These are phyloP conservation scores for Tetranychus truncatus DNA, from an alignment of 2,888 invertebrate genomes.

Conservation along the genomic window DNA sequence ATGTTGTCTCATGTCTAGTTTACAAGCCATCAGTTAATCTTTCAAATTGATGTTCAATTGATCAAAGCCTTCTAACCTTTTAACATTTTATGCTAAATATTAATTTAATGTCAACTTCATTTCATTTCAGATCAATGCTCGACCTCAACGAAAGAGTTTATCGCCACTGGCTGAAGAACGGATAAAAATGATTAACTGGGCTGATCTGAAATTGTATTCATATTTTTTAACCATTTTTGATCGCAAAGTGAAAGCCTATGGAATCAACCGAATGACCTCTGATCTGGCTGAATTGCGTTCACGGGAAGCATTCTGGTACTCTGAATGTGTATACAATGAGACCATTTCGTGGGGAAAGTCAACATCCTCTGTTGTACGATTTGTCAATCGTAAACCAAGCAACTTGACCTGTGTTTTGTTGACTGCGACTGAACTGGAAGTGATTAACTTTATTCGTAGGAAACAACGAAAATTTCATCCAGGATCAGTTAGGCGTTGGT, in stretches of 20 bases:
- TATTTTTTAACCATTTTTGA: constrained; percentile 24
- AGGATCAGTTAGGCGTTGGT: constrained; percentile 12
- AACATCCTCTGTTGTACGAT: constrained; percentile 19
- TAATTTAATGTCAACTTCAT: background rate
- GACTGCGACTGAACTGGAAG: constrained; percentile 22
- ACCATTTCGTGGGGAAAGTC: constrained; percentile 20
- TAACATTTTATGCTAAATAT: background rate
- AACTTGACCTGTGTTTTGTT: constrained; percentile 23
- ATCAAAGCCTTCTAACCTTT: background rate
- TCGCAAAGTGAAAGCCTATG: constrained; percentile 22
- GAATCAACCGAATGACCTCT: constrained; percentile 21
- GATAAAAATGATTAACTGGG: constrained; percentile 24
- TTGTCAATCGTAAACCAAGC: constrained; percentile 18
- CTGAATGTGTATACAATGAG: constrained; percentile 23
- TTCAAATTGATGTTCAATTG: background rate
- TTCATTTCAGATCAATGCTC: constrained; percentile 5
- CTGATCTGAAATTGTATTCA: constrained; percentile 25
- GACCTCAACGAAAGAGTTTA: constrained; percentile 20
- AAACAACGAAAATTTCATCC: constrained; percentile 19
- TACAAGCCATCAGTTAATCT: too few species aligned
- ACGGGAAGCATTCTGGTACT: constrained; percentile 23
- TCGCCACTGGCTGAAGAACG: constrained; percentile 20
- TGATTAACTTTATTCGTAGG: constrained; percentile 20
- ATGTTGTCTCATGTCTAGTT: too few species aligned
- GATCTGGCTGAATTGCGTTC: constrained; percentile 22